A percentile compares a stretch with the other conserved stretches of the same genome.
Evolutionary conservation across 2,797 vertebrate species (phyloP).

Genomic region (Macrochelys suwanniensis): DNA sequence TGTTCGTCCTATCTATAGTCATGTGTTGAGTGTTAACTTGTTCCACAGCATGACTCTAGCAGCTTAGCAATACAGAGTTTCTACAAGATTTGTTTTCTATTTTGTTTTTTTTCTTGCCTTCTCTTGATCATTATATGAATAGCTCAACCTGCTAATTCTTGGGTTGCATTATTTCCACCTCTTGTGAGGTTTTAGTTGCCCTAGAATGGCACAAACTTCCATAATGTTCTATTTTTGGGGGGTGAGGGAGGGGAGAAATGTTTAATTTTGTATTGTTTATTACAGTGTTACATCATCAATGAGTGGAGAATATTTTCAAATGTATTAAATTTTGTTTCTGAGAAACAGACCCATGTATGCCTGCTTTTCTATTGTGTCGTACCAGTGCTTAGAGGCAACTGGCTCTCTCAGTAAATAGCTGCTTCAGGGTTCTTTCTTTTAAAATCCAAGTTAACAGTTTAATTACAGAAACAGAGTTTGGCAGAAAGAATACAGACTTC

Average conservation of each 20-base stretch:
- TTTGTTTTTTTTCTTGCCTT: constrained; percentile 20
- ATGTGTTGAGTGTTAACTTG: background rate
- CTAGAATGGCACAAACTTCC: background rate
- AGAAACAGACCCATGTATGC: background rate
- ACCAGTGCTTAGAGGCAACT: accelerated
- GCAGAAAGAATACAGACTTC: background rate
- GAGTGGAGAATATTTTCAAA: background rate
- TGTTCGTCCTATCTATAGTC: background rate
- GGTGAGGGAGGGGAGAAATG: constrained; percentile 28
- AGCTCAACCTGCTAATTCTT: background rate
- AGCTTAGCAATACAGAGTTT: background rate
- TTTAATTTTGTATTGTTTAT: constrained; percentile 16
- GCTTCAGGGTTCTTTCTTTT: background rate
- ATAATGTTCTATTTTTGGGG: constrained; percentile 20
- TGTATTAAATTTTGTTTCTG: constrained; percentile 14
- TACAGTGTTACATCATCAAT: background rate
- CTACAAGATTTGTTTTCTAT: background rate
- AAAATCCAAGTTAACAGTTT: background rate
- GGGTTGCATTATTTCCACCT: constrained; percentile 5
- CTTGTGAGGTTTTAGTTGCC: background rate
- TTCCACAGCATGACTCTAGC: background rate
- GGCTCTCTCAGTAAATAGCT: background rate
- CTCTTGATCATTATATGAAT: background rate
- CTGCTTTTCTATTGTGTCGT: background rate
- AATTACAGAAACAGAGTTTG: accelerated